phyloP scores from a whole-genome alignment of 2,113 vertebrate species.

The Clinocottus analis region DNA sequence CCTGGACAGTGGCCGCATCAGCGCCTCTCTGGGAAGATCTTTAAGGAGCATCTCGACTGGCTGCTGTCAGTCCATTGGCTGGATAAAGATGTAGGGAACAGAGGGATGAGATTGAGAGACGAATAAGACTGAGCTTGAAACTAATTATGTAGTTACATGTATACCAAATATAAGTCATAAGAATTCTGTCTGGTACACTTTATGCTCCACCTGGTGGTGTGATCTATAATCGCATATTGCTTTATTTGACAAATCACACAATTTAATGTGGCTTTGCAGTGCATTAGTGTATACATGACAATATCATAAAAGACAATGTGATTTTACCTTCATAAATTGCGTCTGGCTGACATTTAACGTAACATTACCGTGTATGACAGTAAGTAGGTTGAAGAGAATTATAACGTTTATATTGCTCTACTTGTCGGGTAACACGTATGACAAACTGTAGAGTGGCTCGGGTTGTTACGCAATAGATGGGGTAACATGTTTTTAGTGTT shows the following conservation, averaged over 20 bases:
- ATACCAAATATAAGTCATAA: background rate
- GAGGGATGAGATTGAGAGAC: background rate
- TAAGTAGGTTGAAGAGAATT: background rate
- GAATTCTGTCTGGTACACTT: background rate
- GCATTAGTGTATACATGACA: background rate
- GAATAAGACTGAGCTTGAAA: background rate
- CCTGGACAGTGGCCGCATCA: constrained; percentile 81
- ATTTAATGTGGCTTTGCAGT: background rate
- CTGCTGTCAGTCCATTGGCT: constrained; percentile 72
- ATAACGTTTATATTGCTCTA: background rate
- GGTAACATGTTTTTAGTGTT: background rate
- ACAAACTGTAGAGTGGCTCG: background rate
- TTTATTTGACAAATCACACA: background rate
- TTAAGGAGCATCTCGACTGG: constrained; percentile 75
- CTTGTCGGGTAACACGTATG: background rate
- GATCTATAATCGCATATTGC: background rate
- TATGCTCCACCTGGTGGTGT: background rate
- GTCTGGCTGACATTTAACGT: background rate
- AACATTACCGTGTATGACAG: background rate
- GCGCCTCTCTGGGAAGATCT: constrained; percentile 81
- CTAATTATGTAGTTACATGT: background rate
- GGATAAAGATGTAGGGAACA: background rate
- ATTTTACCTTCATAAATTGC: background rate
- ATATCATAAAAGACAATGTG: background rate
- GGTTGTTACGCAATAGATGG: background rate